Evolutionary conservation across 1,140 invertebrate genomes (phyloP), one percentile per base, ranked within the genome.

Genomic region (Cephus cinctus): DNA sequence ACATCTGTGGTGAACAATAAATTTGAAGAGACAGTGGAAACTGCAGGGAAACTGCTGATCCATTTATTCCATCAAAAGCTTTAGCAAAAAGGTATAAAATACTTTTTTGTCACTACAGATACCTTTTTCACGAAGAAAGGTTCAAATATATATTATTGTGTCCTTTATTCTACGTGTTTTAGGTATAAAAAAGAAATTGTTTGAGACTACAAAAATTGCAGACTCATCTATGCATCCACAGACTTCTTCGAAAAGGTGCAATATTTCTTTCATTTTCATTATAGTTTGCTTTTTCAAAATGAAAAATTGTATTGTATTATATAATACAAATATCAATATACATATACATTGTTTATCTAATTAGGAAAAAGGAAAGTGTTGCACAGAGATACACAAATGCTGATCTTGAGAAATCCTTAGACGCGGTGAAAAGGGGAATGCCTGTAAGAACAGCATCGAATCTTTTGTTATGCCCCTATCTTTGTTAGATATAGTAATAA

Each of bases 171-270:
- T 36, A 36, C 11, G 8, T 5, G 20, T 36, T 36, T 36, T 36
- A 42, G 22, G 39, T 16, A 5, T 42, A 25, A 25, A n/a, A 25
- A 27, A 42, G 9, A 14, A 8, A 8, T 16, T 42, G 2, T 27
- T 25, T 19, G 12, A 27, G 16, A 27, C 8, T 22, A 42, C 30
- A 16, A 27, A 42, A 14, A 42, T 27, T 42, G 9, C 12, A n/a
- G 22, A 27, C 5, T 27, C 39, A 42, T 21, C 39, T 27, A 27
- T 42, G 3, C 12, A 4, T 21, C 39, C 22, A 11, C 21, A 42
- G 39, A 42, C 21, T 42, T 14, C 39, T 14, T 42, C 39, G 39
- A 27, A 25, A 42, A 23, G 22, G 39, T 42, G 30, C 39, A n/a
- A n/a, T n/a, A n/a, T n/a, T n/a, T n/a, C 25, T 25, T 25, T 25